Evolutionary conservation across 2,888 invertebrate species (phyloP).

Genomic region (Lochmaea capreae): DNA sequence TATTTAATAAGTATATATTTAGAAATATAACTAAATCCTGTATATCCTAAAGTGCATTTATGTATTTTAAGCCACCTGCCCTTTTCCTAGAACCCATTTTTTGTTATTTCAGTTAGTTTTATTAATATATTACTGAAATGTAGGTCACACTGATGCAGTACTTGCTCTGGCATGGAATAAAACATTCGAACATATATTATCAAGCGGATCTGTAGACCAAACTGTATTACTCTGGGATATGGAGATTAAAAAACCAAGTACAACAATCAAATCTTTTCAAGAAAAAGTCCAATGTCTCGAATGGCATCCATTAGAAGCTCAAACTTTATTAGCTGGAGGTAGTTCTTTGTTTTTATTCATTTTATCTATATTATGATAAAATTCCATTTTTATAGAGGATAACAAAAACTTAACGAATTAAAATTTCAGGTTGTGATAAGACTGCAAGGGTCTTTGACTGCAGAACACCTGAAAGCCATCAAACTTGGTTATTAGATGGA

Average conservation of each 20-base stretch:
- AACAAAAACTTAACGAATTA: neutral
- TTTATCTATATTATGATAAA: neutral
- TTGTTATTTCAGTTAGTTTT: slow-evolving; percentile 55
- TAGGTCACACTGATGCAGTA: slow-evolving; percentile 91
- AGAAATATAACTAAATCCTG: slow-evolving; percentile 72
- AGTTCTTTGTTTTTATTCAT: slow-evolving; percentile 12
- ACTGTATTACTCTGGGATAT: slow-evolving; percentile 94
- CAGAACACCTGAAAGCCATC: slow-evolving; percentile 70
- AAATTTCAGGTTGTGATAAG: slow-evolving; percentile 77
- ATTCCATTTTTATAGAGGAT: neutral
- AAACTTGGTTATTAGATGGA: slow-evolving; percentile 78
- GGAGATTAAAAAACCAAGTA: slow-evolving; percentile 81
- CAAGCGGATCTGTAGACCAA: slow-evolving; percentile 93
- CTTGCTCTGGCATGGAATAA: slow-evolving; percentile 92
- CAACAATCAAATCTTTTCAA: slow-evolving; percentile 77
- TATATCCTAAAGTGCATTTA: too few relatives aligned
- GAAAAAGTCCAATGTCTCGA: slow-evolving; percentile 87
- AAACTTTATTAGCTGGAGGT: slow-evolving; percentile 76
- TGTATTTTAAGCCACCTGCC: too few relatives aligned
- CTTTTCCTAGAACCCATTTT: slow-evolving; percentile 45
- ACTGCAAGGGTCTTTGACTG: slow-evolving; percentile 85
- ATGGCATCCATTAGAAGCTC: slow-evolving; percentile 87
- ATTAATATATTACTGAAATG: slow-evolving; percentile 30
- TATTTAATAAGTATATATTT: slow-evolving; percentile 54
- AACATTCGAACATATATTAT: slow-evolving; percentile 83